These are phyloP conservation scores for Eupeodes luniger DNA, from an alignment of 2,888 invertebrate genomes.

Conservation along the genomic window DNA sequence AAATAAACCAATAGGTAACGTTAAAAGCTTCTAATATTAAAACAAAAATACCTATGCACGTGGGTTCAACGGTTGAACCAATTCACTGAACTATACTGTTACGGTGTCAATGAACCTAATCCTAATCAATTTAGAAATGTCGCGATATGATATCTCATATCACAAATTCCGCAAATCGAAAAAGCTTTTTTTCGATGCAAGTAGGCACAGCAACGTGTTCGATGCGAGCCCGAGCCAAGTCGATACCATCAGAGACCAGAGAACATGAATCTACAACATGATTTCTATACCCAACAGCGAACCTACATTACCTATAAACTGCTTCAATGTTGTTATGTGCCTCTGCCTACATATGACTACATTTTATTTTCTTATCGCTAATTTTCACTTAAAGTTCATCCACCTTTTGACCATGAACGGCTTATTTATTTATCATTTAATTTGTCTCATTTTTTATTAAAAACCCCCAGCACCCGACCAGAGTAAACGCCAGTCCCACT, in stretches of 20 bases:
- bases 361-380: slow-evolving; percentile 3
- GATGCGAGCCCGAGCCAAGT: neutral
- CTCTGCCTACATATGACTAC: neutral
- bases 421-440: slow-evolving; percentile 34
- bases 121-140: neutral
- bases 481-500: slow-evolving; percentile 2
- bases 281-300: neutral
- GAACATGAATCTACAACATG: slow-evolving; percentile 6
- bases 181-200: neutral
- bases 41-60: too few relatives aligned
- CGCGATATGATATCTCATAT: neutral
- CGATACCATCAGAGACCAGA: too few relatives aligned
- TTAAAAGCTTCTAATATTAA: neutral
- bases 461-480: neutral
- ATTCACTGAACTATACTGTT: neutral
- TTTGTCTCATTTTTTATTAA: neutral
- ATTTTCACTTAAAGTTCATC: slow-evolving; percentile 46
- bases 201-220: neutral
- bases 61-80: neutral
- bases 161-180: neutral
- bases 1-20: too few relatives aligned
- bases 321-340: neutral
- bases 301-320: neutral
- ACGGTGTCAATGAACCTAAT: slow-evolving; percentile 4
- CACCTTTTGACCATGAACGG: slow-evolving; percentile 60